phyloP scores from a whole-genome alignment of 2,888 invertebrate genomes.

The Cactoblastis cactorum region DNA sequence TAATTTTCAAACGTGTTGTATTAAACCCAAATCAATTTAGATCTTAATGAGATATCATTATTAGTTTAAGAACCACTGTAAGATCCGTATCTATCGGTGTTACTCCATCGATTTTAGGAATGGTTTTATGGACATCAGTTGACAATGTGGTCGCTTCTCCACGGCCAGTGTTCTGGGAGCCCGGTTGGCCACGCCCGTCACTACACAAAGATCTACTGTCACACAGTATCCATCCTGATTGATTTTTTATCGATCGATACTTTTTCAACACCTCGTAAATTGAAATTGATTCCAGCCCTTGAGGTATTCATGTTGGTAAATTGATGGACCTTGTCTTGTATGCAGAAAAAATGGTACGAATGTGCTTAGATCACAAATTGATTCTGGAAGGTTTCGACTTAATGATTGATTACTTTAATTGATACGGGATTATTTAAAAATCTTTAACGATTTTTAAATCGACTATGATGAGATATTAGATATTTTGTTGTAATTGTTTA shows the following conservation, averaged over 20 bases:
- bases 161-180: constrained; percentile 59
- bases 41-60: constrained; percentile 1
- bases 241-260: constrained; percentile 56
- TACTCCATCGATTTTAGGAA: constrained; percentile 34
- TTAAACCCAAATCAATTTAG: neutral
- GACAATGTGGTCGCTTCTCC: constrained; percentile 61
- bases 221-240: constrained; percentile 67
- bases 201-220: constrained; percentile 63
- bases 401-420: no score
- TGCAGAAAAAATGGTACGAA: constrained; percentile 36
- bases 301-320: constrained; percentile 44
- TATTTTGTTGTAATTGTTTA: no score
- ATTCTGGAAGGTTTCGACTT: constrained; percentile 15
- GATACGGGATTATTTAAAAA: no score
- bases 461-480: no score
- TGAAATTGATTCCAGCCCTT: constrained; percentile 64
- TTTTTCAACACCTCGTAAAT: constrained; percentile 58
- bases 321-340: constrained; percentile 35
- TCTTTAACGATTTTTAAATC: no score
- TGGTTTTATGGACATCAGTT: constrained; percentile 54
- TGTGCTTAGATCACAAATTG: constrained; percentile 27
- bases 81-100: constrained; percentile 34
- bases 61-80: constrained; percentile 45
- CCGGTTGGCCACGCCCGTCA: constrained; percentile 66
- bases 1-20: neutral